Base-by-base conservation (phyloP, 2,888 invertebrate genomes). In the Eumacrocentrus americanus region DNA sequence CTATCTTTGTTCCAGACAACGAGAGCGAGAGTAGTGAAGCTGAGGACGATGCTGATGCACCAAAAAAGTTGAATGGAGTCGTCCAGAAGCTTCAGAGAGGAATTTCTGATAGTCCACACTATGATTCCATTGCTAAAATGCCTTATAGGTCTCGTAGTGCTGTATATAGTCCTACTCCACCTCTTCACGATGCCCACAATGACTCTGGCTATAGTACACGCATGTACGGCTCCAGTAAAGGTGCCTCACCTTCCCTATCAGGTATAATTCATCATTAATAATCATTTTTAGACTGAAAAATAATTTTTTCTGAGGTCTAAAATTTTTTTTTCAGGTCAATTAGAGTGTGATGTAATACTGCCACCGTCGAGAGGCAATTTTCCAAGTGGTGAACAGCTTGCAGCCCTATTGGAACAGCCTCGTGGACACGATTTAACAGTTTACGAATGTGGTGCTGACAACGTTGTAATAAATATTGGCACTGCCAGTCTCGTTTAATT, bases 181-280 rank as follows among this genome's bases (percentile, higher is more conserved):
- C 64, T 59, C 35, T 65, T 70, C 81, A 67, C 76, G 89, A 89
- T 70, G 87, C 88, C 0, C 92, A 90, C 75, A 91, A 92, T 67
- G 93, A 94, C 80, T 92, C 92, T 0, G 93, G 93, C 0, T 93
- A 93, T 78, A 91, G 91, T 71, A 92, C 92, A 37, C 89, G 91
- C 73, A 89, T 91, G 68, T 91, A 91, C 67, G 90, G 90, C 0
- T 90, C 90, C 67, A 89, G 90, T 5, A 89, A 90, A 72, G 90
- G 91, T 0, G 89, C 91, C 23, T 90, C 90, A n/a, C 90, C 91
- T 1, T 89, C 89, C 75, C 82, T 90, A 48, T 89, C 89, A 34
- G 77, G 77, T 76, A 50, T 22, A 40, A 48, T 2, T 12, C n/a
- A 42, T 38, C 12, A 20, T 18, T 5, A 55, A 14, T 2, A 50